Base-by-base conservation (phyloP, 2,113 vertebrate genomes). In the Desmodus rotundus region DNA sequence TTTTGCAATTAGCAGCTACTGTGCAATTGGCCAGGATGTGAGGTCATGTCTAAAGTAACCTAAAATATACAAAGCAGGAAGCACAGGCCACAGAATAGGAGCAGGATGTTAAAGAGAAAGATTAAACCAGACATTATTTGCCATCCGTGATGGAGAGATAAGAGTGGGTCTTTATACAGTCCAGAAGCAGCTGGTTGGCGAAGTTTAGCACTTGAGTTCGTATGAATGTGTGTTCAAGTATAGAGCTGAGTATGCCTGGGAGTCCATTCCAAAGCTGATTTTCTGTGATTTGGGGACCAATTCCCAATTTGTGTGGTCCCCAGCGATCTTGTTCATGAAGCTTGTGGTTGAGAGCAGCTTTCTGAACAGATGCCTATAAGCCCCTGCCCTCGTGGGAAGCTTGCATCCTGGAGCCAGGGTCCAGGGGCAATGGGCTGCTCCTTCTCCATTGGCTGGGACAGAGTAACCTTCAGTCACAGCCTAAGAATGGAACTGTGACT, bases 31-130 rank as follows among this genome's bases (percentile, higher is more conserved):
- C 78, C 91, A 96, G 95, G 96, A 97, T 96, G 94, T 97, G 96
- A 97, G 95, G 96, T 97, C 94, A 95, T 86, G 56, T 96, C 91
- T 96, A 91, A 96, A 98, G 90, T 80, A 94, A 89, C 86, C 91
- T 96, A 83, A 96, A 95, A 93, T 91, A 70, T 7, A 95, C 70
- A 84, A 72, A 96, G 86, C 94, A 95, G 96, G 95, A 97, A 96
- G 63, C 63, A 20, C 7, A 85, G 74, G 65, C 95, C 83, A 61
- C 93, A 91, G 92, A 94, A 54, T 54, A 93, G 87, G 95, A 92
- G 88, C 88, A 94, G 95, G 94, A 96, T 97, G 82, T 96, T 92
- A 65, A 61, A 58, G 24, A 65, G 26, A 14, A 47, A 85, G 33
- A 41, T 84, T 73, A 97, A 83, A 68, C 15, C 70, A 83, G 52